Base-by-base conservation (phyloP, 2,797 vertebrate species). In the Paguma larvata region DNA sequence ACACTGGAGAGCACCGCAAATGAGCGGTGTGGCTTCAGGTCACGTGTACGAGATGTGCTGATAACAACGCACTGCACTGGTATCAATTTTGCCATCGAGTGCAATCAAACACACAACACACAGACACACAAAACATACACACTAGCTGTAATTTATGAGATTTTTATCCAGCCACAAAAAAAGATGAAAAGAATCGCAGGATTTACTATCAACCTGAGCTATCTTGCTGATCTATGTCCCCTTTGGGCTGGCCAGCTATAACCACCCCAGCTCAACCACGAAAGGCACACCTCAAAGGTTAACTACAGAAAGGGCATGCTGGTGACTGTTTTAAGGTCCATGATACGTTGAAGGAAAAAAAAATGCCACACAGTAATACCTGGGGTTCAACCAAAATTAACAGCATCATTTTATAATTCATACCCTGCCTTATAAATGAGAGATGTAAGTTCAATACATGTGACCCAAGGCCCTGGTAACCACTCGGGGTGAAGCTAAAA, bases 341-440 rank as follows among this genome's bases (percentile, higher is more conserved):
- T 38, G 72, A 70, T 51, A 82, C 6, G 11, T 21, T 95, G 53
- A 48, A 83, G 21, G 4, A 9, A 1, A 19, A 14, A 23, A 97
- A 79, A n/a, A 75, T 30, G 8, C 11, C 25, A 68, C 51, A 73
- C 84, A 93, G 63, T 82, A 96, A 96, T 75, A 97, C 80, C 70
- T 95, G 85, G 72, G 95, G 95, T 97, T 98, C 97, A 95, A 96
- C 94, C 82, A 97, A 97, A 96, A 97, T 95, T 97, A 97, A 98
- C 75, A 96, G 96, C 73, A 98, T 96, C 94, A 97, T 88, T 98
- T 96, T 98, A 97, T 92, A 95, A 96, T 97, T 92, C 93, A 97
- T 70, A 98, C 16, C 87, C 93, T 89, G 80, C 91, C 56, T 96
- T 97, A 95, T 94, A 98, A 97, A 98, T 97, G 48, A 91, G 95